Percentiles rank a stretch among this genome's conserved stretches.
These are phyloP conservation scores for Hesperia comma DNA, from an alignment of 2,888 invertebrate genomes.

Conservation along the genomic window DNA sequence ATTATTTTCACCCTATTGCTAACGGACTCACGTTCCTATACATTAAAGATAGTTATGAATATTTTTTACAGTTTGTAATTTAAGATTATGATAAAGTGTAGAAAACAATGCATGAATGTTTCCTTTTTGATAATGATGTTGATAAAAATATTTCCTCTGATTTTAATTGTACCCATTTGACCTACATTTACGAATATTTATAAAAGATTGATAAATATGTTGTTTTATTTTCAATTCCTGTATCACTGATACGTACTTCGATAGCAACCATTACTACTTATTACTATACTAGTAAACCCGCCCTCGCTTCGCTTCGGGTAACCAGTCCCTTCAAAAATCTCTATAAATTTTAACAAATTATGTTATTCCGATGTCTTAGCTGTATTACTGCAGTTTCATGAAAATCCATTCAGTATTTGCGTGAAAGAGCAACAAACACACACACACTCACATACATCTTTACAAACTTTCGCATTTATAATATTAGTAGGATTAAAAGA, in stretches of 20 bases:
- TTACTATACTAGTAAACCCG: no score
- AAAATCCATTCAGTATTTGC: no score
- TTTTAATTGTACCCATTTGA: conserved; percentile 83
- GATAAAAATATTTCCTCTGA: conserved; percentile 80
- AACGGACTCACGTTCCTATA: conserved; percentile 73
- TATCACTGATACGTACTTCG: background rate
- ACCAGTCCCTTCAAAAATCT: no score
- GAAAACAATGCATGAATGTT: conserved; percentile 80
- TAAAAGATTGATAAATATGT: conserved; percentile 77
- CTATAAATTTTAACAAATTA: no score
- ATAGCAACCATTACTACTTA: no score
- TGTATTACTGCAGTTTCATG: no score
- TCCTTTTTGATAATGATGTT: conserved; percentile 81
- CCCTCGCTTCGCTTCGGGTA: no score
- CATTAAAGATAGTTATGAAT: conserved; percentile 62
- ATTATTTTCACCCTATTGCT: conserved; percentile 57
- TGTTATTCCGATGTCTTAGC: no score
- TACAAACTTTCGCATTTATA: no score
- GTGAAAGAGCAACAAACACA: no score
- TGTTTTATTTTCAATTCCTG: conserved; percentile 61
- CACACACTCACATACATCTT: no score
- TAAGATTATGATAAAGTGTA: conserved; percentile 79
- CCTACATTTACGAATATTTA: conserved; percentile 84
- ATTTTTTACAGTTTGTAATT: conserved; percentile 62
- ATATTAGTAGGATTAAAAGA: no score